Conservation (phyloP, 2,113 vertebrate genomes). For the Cheirogaleus medius region DNA sequence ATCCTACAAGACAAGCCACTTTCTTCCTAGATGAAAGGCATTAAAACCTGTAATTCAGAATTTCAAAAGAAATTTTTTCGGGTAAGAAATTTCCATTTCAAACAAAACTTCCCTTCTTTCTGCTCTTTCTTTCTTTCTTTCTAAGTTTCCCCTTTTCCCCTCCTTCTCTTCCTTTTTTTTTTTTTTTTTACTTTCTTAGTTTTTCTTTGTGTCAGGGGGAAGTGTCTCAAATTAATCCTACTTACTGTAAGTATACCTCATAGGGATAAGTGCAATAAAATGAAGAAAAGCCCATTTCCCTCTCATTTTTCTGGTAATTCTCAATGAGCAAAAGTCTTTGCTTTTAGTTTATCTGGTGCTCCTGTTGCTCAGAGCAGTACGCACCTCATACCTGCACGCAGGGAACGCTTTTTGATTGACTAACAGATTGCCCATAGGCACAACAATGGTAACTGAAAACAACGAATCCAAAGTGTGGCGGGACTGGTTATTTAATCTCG, state of each 20-base stretch:
- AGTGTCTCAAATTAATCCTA: not conserved
- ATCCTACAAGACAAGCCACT: not conserved
- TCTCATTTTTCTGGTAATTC: not conserved
- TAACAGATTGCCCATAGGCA: not conserved
- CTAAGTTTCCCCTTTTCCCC: not conserved
- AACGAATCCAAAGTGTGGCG: not conserved
- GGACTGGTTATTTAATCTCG: not conserved
- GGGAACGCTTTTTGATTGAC: not conserved
- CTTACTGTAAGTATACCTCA: not conserved
- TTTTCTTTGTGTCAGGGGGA: not conserved
- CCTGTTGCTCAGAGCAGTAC: not conserved
- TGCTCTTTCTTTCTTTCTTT: not conserved
- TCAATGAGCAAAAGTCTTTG: not conserved
- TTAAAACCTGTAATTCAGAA: not conserved
- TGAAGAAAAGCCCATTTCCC: not conserved
- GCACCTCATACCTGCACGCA: not conserved
- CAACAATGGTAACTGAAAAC: not conserved
- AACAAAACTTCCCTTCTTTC: not conserved
- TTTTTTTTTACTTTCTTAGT: not conserved
- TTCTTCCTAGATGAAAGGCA: not conserved
- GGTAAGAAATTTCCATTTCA: conserved; percentile 19
- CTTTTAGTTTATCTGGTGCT: not conserved
- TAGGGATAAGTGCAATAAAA: not conserved
- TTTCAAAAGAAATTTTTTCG: not conserved
- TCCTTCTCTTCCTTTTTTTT: not conserved